phyloP scores from a whole-genome alignment of 2,113 vertebrate species.

The Tetrao urogallus region DNA sequence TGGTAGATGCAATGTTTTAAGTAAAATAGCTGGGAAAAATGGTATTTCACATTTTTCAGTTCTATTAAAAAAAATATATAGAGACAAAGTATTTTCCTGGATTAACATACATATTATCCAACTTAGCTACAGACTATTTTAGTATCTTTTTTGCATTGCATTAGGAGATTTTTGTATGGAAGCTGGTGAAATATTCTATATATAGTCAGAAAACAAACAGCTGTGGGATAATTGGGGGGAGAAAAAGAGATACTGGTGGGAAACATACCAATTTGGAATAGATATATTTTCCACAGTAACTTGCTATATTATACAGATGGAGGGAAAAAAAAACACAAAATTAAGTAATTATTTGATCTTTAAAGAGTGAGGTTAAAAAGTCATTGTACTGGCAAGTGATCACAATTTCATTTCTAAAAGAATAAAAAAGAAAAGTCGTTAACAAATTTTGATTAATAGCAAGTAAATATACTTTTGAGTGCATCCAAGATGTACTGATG shows the following conservation, averaged over 20 bases:
- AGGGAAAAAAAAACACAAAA: background rate
- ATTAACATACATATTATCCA: slow-evolving; percentile 71
- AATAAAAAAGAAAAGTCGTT: slow-evolving; percentile 1
- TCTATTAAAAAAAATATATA: slow-evolving; percentile 12
- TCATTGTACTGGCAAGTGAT: slow-evolving; percentile 41
- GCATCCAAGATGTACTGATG: slow-evolving; percentile 9
- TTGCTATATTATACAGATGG: background rate
- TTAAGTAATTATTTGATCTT: slow-evolving; percentile 56
- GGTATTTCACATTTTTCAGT: slow-evolving; percentile 66
- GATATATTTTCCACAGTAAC: slow-evolving; percentile 10
- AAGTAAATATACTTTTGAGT: slow-evolving; percentile 28
- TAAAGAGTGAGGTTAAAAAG: slow-evolving; percentile 31
- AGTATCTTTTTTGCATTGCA: slow-evolving; percentile 20
- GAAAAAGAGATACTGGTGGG: background rate
- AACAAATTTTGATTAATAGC: slow-evolving; percentile 25
- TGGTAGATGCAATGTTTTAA: slow-evolving; percentile 8
- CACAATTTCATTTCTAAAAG: slow-evolving; percentile 60
- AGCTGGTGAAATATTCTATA: slow-evolving; percentile 66
- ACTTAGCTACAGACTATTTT: slow-evolving; percentile 58
- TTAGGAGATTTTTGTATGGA: slow-evolving; percentile 57
- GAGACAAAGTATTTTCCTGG: slow-evolving; percentile 61
- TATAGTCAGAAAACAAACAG: slow-evolving; percentile 58
- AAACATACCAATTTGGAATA: slow-evolving; percentile 10
- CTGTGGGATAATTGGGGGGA: slow-evolving; percentile 47
- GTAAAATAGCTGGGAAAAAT: slow-evolving; percentile 43